Base-by-base conservation (phyloP, 1,140 invertebrate genomes). In the Micrasema longulum region DNA sequence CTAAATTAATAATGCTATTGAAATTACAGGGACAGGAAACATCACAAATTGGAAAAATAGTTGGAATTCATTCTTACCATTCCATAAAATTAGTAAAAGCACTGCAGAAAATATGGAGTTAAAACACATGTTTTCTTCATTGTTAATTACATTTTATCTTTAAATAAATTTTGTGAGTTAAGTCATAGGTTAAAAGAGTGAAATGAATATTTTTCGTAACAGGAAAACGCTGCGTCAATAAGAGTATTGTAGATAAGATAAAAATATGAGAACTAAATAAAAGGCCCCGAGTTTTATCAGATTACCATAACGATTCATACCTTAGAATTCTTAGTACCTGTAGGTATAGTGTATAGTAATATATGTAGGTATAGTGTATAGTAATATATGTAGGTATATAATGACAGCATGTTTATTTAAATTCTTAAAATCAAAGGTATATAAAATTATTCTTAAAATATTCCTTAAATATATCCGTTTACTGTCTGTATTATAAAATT, bases 61-160 rank as follows among this genome's bases (percentile, higher is more conserved):
- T 47, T n/a, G 41, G 12, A 43, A 11, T 43, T n/a, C 16, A 14
- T 47, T 47, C 16, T 52, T 43, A 31, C 26, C 26, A 7, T 31
- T 2, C 3, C 26, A 31, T 31, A 31, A 31, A 31, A 31, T 31
- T 31, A 4, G 26, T 31, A 31, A 2, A 31, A 31, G 26, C 7
- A 31, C 26, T 31, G 7, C 7, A 4, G 26, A 31, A 31, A 31
- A 31, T 31, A 31, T 18, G 12, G 23, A 41, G 36, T 41, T 7
- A 60, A 60, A 60, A n/a, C 35, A 22, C 55, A 60, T 60, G 55
- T 41, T 60, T 38, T 60, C 35, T 38, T 60, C 20, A 18, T 60
- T 20, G 41, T 43, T n/a, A 60, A 22, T 60, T 60, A 43, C 55
- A 60, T 60, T 60, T 60, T 60, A 60, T 53, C n/a, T 26, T 10